Evolutionary conservation across 2,113 vertebrate genomes (phyloP).

Genomic region (Cololabis saira): DNA sequence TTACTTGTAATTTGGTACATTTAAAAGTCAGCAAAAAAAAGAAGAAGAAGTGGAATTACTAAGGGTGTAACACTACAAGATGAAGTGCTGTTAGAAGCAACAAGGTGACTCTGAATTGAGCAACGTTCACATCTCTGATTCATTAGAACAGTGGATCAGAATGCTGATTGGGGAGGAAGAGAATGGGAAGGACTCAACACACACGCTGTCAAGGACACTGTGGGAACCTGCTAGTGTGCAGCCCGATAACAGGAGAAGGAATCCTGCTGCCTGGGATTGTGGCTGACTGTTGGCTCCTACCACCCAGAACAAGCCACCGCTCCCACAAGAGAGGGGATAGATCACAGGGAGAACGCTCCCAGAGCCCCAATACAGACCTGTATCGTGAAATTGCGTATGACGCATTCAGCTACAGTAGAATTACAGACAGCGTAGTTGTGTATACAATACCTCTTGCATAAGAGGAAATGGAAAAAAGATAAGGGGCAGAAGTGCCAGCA

Average conservation of each 20-base stretch:
- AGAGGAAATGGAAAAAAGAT: slow-evolving; percentile 21
- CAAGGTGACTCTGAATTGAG: slow-evolving; percentile 34
- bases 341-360: slow-evolving; percentile 11
- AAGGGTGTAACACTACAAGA: slow-evolving; percentile 24
- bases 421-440: slow-evolving; percentile 18
- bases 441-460: slow-evolving; percentile 44
- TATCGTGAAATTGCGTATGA: slow-evolving; percentile 43
- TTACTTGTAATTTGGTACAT: too few relatives aligned
- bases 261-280: slow-evolving; percentile 7
- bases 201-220: slow-evolving; percentile 59
- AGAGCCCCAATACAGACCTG: slow-evolving; percentile 23
- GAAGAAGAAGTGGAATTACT: background rate
- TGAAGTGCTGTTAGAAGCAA: slow-evolving; percentile 15
- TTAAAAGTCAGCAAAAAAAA: too few relatives aligned
- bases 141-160: slow-evolving; percentile 27
- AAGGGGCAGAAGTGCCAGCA: slow-evolving; percentile 5
- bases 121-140: slow-evolving; percentile 24
- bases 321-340: slow-evolving; percentile 1
- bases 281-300: background rate
- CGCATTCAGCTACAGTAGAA: slow-evolving; percentile 44
- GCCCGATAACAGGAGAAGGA: slow-evolving; percentile 16
- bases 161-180: slow-evolving; percentile 45
- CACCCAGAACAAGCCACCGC: background rate
- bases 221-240: slow-evolving; percentile 30
- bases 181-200: slow-evolving; percentile 7